Conservation (phyloP, 2,888 invertebrate genomes). For the Meghimatium bilineatum region DNA sequence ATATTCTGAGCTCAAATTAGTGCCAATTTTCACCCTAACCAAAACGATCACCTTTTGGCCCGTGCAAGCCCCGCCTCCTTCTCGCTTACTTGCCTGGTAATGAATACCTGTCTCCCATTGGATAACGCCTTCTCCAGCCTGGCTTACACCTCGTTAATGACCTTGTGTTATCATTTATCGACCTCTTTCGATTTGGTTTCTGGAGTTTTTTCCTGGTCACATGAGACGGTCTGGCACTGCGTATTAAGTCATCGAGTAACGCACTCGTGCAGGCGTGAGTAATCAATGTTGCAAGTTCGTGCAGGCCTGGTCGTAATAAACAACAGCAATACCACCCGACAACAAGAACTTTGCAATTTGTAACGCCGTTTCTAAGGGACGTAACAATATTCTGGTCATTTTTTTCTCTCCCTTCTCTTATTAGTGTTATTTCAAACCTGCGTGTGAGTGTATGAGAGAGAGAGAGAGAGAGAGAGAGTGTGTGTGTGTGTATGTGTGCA, state of each 20-base stretch:
- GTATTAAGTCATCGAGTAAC: constrained; percentile 23
- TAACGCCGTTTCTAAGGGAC: neutral
- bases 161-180: constrained; percentile 31
- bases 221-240: constrained; percentile 16
- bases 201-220: constrained; percentile 13
- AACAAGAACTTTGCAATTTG: neutral
- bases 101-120: constrained; percentile 27
- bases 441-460: neutral
- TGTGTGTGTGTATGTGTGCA: no score
- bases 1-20: constrained; percentile 25
- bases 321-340: neutral
- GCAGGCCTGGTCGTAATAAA: neutral
- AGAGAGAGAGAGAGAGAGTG: neutral
- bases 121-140: constrained; percentile 12
- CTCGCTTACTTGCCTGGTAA: constrained; percentile 29
- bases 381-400: neutral
- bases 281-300: constrained; percentile 4
- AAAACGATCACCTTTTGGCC: constrained; percentile 25
- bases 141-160: constrained; percentile 28
- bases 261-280: neutral
- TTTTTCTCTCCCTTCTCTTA: no score
- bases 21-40: constrained; percentile 23
- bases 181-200: constrained; percentile 21
- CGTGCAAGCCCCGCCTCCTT: constrained; percentile 19
- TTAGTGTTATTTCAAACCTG: no score